Evolutionary conservation across 2,113 vertebrate species (phyloP).

Genomic region (Mohoua ochrocephala): DNA sequence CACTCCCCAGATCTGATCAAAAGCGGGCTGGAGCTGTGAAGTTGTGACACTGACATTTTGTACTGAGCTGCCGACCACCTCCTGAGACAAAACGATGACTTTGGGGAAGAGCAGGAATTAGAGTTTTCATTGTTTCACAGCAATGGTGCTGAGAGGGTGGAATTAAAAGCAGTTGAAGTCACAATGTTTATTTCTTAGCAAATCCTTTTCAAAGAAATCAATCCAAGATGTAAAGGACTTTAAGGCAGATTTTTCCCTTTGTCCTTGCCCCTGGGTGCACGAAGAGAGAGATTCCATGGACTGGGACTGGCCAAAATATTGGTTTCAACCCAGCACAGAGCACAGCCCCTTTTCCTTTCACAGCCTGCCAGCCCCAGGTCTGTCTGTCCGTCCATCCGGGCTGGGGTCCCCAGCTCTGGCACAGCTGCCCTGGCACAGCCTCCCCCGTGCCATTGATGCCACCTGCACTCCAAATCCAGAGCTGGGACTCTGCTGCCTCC

Average conservation of each 20-base stretch:
- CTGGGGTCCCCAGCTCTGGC: background rate
- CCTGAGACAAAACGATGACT: slow-evolving; percentile 32
- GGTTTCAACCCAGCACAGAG: background rate
- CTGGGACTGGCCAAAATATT: background rate
- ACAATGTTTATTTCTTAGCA: background rate
- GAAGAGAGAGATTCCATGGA: background rate
- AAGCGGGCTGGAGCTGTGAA: slow-evolving; percentile 6
- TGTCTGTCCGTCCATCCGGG: background rate
- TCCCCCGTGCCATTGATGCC: fast-evolving
- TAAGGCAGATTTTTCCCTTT: background rate
- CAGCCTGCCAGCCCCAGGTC: fast-evolving
- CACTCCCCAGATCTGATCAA: slow-evolving; percentile 23
- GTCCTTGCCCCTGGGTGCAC: background rate
- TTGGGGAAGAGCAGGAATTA: slow-evolving; percentile 15
- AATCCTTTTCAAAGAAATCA: background rate
- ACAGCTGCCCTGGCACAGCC: background rate
- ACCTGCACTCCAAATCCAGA: background rate
- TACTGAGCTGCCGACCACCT: slow-evolving; percentile 21
- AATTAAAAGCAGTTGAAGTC: background rate
- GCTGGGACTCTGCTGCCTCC: background rate
- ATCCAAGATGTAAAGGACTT: background rate
- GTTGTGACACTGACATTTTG: background rate
- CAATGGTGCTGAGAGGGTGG: background rate
- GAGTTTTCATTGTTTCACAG: background rate
- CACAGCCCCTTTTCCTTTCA: too few species aligned